Evolutionary conservation across 2,113 vertebrate genomes (phyloP), one percentile per base, ranked within the genome.

Genomic region (Patagioenas fasciata): DNA sequence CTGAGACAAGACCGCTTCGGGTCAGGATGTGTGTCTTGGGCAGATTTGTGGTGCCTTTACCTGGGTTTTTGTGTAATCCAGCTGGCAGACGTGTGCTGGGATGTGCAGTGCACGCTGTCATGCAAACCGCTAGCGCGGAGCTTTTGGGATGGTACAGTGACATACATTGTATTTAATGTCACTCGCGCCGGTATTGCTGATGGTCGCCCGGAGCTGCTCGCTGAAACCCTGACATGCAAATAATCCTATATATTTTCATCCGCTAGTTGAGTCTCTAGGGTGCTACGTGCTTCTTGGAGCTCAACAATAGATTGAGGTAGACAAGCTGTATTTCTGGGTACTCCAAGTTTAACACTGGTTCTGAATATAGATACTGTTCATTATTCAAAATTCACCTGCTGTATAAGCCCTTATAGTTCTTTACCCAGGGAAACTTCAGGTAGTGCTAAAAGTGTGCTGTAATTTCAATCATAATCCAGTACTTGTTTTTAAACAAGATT

Each of bases 1-100:
- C 10, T 0, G 3, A 70, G 44, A 40, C 36, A 21, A 15, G 18
- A 6, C 17, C n/a, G 21, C 61, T 69, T 54, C 1, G 25, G 19
- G 32, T 70, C 51, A 18, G n/a, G 19, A 74, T 3, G 0, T 5
- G 24, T 34, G 8, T 57, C 36, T 74, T 0, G 3, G 28, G 44
- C 48, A 64, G 1, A 16, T 77, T 65, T 80, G 47, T 20, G 31
- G 44, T 61, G 53, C 8, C 54, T 75, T 57, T 56, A 23, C n/a
- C 32, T 89, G 23, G n/a, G 51, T 38, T 74, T 79, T 86, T 70
- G 56, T 62, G 32, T 20, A 17, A n/a, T 28, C 80, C 16, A 8
- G 25, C 29, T 31, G 34, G 16, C 74, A 65, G 65, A 7, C 40
- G 23, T 38, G 23, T 86, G 50, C 26, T 56, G 1, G 62, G 50